Percentiles rank a stretch among this genome's conserved stretches.
These are phyloP conservation scores for Amphiprion percula DNA, from an alignment of 2,113 vertebrate genomes.

Conservation along the genomic window DNA sequence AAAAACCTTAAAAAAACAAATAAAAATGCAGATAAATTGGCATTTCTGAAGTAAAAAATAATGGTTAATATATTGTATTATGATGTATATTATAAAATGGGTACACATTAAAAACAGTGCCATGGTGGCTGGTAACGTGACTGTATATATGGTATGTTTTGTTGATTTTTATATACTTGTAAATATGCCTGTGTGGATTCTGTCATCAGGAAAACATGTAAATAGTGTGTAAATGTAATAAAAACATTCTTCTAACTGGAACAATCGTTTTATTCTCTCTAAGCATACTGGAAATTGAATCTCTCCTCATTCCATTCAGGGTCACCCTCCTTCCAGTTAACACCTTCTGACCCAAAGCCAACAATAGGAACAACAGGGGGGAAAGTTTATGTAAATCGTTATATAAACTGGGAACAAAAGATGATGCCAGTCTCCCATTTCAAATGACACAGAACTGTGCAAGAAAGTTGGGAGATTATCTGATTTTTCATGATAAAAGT, in stretches of 20 bases:
- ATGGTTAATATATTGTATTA: background rate
- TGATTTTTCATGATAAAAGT: background rate
- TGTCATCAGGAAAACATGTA: constrained; percentile 7
- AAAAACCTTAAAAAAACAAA: too few species aligned
- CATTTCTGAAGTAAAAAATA: background rate
- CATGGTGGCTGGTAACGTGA: background rate
- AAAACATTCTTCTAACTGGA: constrained; percentile 14
- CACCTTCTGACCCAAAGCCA: constrained; percentile 19
- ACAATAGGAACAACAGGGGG: background rate
- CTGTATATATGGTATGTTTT: constrained; percentile 31
- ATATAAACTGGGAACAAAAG: background rate
- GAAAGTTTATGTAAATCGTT: background rate
- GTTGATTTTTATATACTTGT: constrained; percentile 10
- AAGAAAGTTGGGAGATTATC: background rate
- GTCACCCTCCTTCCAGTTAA: background rate
- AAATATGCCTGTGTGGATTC: too few species aligned
- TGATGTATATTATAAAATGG: background rate
- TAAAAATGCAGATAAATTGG: background rate
- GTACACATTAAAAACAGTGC: background rate
- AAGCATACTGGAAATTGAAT: constrained; percentile 3
- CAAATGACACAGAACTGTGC: background rate
- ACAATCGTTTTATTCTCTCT: background rate
- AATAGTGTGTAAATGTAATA: constrained; percentile 51
- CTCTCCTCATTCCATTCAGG: background rate
- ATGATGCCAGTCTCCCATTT: background rate